Conservation (phyloP, 2,797 vertebrate species). For the Anabacerthia variegaticeps region DNA sequence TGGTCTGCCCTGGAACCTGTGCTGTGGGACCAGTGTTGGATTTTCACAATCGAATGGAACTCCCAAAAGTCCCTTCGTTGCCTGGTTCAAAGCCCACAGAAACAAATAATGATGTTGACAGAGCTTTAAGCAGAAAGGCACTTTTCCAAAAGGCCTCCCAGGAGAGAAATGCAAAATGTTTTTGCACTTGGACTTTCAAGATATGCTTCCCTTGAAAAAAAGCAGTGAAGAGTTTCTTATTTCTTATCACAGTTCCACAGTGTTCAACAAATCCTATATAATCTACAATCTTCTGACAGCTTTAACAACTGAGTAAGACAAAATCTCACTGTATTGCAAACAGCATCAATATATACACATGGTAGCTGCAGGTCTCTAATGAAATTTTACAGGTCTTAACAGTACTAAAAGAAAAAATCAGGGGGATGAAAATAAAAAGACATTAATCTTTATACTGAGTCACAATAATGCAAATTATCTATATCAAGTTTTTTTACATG, state of each 20-base stretch:
- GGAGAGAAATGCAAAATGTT: neutral
- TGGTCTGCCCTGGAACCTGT: accelerated
- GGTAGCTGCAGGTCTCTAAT: neutral
- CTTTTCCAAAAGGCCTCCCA: neutral
- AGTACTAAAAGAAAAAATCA: neutral
- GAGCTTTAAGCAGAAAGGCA: neutral
- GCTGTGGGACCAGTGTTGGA: neutral
- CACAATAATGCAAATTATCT: neutral
- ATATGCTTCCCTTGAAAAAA: neutral
- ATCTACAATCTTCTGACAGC: neutral
- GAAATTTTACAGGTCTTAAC: neutral
- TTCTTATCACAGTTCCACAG: neutral
- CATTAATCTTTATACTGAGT: neutral
- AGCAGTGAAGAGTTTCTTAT: neutral
- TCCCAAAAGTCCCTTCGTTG: neutral
- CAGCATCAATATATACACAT: accelerated
- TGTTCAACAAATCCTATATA: neutral
- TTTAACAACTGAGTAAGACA: neutral
- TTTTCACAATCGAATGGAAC: neutral
- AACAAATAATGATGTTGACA: neutral
- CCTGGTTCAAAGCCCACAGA: neutral
- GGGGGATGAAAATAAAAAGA: neutral
- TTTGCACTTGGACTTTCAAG: neutral
- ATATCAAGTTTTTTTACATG: neutral
- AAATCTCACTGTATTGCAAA: neutral